Conservation (phyloP, 1,140 invertebrate genomes). For the Stegodyphus dumicola region DNA sequence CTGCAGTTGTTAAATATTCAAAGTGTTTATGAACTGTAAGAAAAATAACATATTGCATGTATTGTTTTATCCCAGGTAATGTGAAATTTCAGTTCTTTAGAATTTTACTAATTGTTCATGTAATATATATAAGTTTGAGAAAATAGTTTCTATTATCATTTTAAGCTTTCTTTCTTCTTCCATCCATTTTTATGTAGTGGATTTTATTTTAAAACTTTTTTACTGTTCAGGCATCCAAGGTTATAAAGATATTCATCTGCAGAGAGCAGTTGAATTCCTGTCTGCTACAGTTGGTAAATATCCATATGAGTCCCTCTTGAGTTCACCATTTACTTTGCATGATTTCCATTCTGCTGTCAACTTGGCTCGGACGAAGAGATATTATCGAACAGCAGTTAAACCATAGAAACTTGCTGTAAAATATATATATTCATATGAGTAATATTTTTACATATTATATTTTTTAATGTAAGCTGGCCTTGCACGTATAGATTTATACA, state of each 20-base stretch:
- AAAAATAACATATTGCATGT: too few species aligned
- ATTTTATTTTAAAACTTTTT: too few species aligned
- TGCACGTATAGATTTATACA: not conserved
- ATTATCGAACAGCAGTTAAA: conserved; percentile 39
- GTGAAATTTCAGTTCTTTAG: too few species aligned
- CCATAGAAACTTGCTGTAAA: not conserved
- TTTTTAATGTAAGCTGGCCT: not conserved
- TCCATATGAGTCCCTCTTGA: conserved; percentile 45
- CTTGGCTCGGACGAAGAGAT: conserved; percentile 33
- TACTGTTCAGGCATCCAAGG: conserved; percentile 35
- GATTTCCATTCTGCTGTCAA: conserved; percentile 51
- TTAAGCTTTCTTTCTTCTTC: too few species aligned
- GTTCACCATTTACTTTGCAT: conserved; percentile 39
- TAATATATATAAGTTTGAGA: too few species aligned
- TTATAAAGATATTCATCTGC: conserved; percentile 29
- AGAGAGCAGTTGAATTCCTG: conserved; percentile 46
- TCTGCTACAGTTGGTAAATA: conserved; percentile 27
- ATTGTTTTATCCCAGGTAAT: too few species aligned
- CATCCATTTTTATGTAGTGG: too few species aligned
- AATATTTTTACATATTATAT: not conserved
- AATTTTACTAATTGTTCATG: too few species aligned
- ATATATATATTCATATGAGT: not conserved
- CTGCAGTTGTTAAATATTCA: too few species aligned
- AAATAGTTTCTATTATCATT: too few species aligned
- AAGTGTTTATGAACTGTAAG: too few species aligned